Base-by-base conservation (phyloP, 1,140 invertebrate species). In the Heliconius himera region DNA sequence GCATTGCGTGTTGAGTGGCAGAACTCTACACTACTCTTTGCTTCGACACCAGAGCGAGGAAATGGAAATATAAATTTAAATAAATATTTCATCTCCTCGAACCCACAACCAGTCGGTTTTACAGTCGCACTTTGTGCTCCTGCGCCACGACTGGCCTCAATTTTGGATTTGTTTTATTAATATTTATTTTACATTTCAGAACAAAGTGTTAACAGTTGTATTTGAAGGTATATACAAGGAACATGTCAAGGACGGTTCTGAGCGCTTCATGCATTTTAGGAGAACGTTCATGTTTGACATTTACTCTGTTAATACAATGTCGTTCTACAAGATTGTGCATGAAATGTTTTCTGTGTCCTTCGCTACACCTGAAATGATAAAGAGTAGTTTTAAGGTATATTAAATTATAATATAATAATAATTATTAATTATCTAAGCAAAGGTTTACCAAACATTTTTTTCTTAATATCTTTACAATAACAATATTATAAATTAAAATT, bases 211-310 rank as follows among this genome's bases (percentile, higher is more conserved):
- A 74, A 66, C 89, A 2, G 11, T 93, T 3, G 76, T 90, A 8
- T 84, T 93, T 76, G 90, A 91, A 60, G 91, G 91, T 4, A 75
- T 91, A 2, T 89, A 83, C 51, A 90, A 86, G 74, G 88, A 91
- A 73, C 5, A 20, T n/a, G 18, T 75, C 51, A 1, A 11, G 5
- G 22, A 75, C 79, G 60, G 60, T 9, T 41, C 56, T 8, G 81
- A 83, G 51, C 70, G 74, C 3, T 76, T 82, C 73, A 86, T 86
- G 73, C 83, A 82, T n/a, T 93, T 93, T 79, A 81, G 91, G 81
- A 85, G 90, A 71, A 88, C 89, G n/a, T 89, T 91, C 77, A 66
- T 91, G 11, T 88, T 93, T 20, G 73, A 77, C 41, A 76, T 78
- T n/a, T 38, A 79, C 5, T 73, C 51, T 54, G 70, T n/a, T 11